A percentile compares a stretch with the other conserved stretches of the same genome.
phyloP scores from a whole-genome alignment of 2,888 invertebrate genomes.

The Syrista parreyssii region DNA sequence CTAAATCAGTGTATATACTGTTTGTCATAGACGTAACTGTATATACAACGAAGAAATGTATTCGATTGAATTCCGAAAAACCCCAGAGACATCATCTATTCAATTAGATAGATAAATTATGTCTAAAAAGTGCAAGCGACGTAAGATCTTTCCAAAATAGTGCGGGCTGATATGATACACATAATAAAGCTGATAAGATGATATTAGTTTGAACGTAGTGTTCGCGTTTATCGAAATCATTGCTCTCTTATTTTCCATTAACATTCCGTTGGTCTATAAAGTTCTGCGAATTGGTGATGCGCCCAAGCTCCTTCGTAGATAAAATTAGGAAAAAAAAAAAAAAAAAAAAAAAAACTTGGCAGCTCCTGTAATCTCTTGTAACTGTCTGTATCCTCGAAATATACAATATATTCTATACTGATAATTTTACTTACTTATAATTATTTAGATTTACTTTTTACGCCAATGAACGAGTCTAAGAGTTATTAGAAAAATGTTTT shows the following conservation, averaged over 20 bases:
- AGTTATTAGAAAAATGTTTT: background rate
- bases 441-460: background rate
- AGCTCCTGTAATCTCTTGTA: background rate
- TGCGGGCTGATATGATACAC: background rate
- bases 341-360: background rate
- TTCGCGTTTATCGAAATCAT: background rate
- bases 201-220: background rate
- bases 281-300: background rate
- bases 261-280: background rate
- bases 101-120: background rate
- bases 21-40: background rate
- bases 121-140: background rate
- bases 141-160: background rate
- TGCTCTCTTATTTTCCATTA: background rate
- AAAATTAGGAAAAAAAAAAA: background rate
- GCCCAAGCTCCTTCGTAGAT: background rate
- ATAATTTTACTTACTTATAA: background rate
- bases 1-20: constrained; percentile 22
- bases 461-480: background rate
- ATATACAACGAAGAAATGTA: background rate
- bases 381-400: constrained; percentile 3
- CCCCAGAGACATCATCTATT: background rate
- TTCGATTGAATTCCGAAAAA: background rate
- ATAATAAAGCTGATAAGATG: background rate
- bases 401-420: constrained; percentile 8